These are phyloP conservation scores for Bilobella aurantiaca DNA, from an alignment of 1,140 invertebrate genomes.

Conservation along the genomic window DNA sequence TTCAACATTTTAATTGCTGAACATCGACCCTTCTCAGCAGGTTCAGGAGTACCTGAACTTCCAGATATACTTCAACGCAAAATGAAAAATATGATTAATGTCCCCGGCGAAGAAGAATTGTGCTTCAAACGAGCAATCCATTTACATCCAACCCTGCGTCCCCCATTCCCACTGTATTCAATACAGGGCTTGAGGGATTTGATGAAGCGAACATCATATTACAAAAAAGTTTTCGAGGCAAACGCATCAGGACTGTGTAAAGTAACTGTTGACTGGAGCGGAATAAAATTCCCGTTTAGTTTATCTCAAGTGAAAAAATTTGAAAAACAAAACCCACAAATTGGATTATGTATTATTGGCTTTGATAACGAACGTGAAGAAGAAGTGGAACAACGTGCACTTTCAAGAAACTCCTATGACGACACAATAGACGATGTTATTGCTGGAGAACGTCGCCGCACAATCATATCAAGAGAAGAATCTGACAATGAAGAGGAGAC, in stretches of 20 bases:
- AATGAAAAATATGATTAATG: not conserved
- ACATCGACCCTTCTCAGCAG: not conserved
- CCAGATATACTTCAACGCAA: not conserved
- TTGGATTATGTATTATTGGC: too few species aligned
- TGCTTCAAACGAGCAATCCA: not conserved
- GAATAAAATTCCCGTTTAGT: not conserved
- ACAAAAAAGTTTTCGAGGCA: not conserved
- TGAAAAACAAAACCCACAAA: too few species aligned
- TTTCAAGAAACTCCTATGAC: not conserved
- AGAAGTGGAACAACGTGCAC: not conserved
- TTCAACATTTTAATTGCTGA: too few species aligned
- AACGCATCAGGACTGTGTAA: too few species aligned
- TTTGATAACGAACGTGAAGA: not conserved
- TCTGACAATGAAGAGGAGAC: not conserved
- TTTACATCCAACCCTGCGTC: not conserved
- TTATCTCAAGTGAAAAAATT: too few species aligned
- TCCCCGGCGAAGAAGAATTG: not conserved
- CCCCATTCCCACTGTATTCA: not conserved
- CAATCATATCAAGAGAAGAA: not conserved
- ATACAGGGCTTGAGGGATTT: not conserved
- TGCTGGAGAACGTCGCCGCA: not conserved
- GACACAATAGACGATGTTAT: not conserved
- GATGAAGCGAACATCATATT: not conserved
- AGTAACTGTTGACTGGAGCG: not conserved
- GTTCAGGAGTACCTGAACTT: not conserved